A percentile compares a stretch with the other conserved stretches of the same genome.
These are phyloP conservation scores for Gari tellinella DNA, from an alignment of 2,888 invertebrate species.

Conservation along the genomic window DNA sequence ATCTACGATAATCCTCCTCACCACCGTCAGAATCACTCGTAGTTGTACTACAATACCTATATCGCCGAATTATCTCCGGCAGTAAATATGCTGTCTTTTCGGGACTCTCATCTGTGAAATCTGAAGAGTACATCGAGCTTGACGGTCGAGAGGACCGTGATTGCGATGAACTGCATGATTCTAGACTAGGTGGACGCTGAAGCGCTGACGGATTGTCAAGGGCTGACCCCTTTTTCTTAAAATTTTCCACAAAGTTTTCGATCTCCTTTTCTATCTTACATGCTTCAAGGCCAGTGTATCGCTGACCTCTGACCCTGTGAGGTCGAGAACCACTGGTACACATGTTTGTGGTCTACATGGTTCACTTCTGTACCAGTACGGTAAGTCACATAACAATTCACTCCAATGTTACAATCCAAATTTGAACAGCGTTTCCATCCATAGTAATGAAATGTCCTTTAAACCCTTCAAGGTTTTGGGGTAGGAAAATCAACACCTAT, in stretches of 20 bases:
- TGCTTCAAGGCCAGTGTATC: conserved; percentile 59
- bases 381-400: background rate
- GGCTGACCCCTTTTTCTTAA: conserved; percentile 73
- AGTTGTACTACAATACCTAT: conserved; percentile 58
- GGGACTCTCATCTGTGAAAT: conserved; percentile 71
- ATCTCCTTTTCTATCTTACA: conserved; percentile 78
- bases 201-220: conserved; percentile 67
- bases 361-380: background rate
- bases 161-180: conserved; percentile 58
- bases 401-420: background rate
- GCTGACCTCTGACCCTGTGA: conserved; percentile 55
- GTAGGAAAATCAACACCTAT: too few relatives aligned
- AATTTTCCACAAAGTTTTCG: conserved; percentile 78
- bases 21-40: conserved; percentile 68
- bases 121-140: conserved; percentile 76
- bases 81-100: conserved; percentile 64
- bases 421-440: too few relatives aligned
- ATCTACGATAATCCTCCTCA: conserved; percentile 54
- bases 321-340: conserved; percentile 47
- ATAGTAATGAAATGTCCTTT: too few relatives aligned
- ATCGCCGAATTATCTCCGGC: conserved; percentile 63
- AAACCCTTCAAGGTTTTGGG: too few relatives aligned
- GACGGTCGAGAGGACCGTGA: conserved; percentile 69
- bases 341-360: conserved; percentile 23
- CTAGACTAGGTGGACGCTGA: conserved; percentile 61